Evolutionary conservation across 2,113 vertebrate species (phyloP), one percentile per base, ranked within the genome.

Genomic region (Brienomyrus longianalis): DNA sequence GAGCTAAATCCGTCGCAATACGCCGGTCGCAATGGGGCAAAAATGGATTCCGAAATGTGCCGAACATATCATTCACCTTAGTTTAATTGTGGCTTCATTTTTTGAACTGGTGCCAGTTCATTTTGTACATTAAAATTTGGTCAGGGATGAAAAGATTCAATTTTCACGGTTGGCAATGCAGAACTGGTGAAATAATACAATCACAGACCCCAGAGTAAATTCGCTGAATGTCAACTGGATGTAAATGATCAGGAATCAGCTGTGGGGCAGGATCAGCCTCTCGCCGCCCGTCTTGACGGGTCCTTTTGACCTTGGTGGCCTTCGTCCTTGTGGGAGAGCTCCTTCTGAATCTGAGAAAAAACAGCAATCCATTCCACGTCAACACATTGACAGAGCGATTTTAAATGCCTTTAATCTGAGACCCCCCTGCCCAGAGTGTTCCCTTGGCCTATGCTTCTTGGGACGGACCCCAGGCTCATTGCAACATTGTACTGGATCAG

Each of bases 121-220:
- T 99, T 99, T 99, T 98, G 97, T 99, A 99, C 97, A 99, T 99
- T 99, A 99, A 98, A 98, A 99, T 98, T 98, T 97, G 98, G 98
- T 99, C 98, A 99, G 97, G 98, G 98, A 98, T 99, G 98, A 98
- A 99, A 98, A 98, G 97, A 98, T 99, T 99, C 97, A 97, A 99
- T 99, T 99, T 99, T 99, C 98, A 99, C 95, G 98, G 98, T 99
- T 97, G 98, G 97, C 97, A 99, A 99, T 98, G 98, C 98, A 98
- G 97, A 99, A 99, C 98, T 97, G 89, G 96, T 95, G 96, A 98
- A 98, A 99, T 98, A 99, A 99, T 98, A 99, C 98, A 98, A 99
- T 99, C 98, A 99, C 98, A 98, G 97, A 98, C 97, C 97, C 98
- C 97, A 97, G 97, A 97, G 98, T 98, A 98, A 98, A 99, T 98